Conservation (phyloP, 2,888 invertebrate genomes). For the Acanthosepion pharaonis region DNA sequence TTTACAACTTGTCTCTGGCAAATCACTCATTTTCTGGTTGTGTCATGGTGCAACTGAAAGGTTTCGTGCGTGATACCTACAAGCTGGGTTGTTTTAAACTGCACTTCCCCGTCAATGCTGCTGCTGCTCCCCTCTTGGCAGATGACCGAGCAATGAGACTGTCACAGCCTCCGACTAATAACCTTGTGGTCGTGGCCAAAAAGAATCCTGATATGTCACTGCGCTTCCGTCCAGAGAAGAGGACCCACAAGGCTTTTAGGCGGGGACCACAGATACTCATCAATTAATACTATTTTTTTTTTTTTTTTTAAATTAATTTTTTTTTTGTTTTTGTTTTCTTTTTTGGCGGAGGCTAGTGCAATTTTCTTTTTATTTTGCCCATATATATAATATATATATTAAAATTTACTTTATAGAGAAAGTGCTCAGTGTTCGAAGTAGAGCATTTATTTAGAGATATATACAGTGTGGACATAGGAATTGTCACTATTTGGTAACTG, state of each 20-base stretch:
- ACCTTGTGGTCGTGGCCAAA: background rate
- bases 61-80: background rate
- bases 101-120: background rate
- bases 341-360: background rate
- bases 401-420: too few relatives aligned
- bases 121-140: background rate
- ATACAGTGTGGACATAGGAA: too few relatives aligned
- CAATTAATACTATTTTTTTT: background rate
- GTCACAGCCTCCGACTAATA: background rate
- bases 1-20: background rate
- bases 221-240: conserved; percentile 21
- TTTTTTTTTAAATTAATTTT: background rate
- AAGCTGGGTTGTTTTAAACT: background rate
- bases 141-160: background rate
- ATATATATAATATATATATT: too few relatives aligned
- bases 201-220: background rate
- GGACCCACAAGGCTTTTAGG: background rate
- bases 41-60: background rate
- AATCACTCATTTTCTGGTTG: background rate
- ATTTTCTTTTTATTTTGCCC: background rate
- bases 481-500: too few relatives aligned
- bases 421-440: too few relatives aligned
- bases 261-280: conserved; percentile 12
- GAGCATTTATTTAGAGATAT: too few relatives aligned
- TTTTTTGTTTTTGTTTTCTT: background rate